phyloP scores from a whole-genome alignment of 2,888 invertebrate genomes.

The Anoplius nigerrimus region DNA sequence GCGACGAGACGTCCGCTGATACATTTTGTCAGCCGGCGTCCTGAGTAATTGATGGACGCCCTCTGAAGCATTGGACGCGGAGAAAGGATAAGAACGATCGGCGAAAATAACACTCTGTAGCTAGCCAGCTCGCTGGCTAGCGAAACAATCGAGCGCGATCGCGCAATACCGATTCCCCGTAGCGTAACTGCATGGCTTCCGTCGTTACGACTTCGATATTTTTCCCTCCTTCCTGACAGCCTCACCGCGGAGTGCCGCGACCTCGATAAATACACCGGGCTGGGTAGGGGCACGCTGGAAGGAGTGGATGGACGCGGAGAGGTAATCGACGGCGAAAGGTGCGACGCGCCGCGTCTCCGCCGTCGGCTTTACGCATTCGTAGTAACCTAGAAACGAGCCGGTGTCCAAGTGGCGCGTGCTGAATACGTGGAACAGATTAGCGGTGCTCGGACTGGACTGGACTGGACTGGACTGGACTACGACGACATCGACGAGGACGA shows the following conservation, averaged over 20 bases:
- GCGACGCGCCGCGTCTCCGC: slow-evolving; percentile 38
- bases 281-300: slow-evolving; percentile 14
- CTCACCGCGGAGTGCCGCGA: slow-evolving; percentile 27
- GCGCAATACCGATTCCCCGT: too few relatives aligned
- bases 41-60: too few relatives aligned
- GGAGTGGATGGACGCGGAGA: slow-evolving; percentile 27
- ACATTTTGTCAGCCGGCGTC: too few relatives aligned
- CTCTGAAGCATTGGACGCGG: too few relatives aligned
- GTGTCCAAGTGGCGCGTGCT: slow-evolving; percentile 49
- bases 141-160: too few relatives aligned
- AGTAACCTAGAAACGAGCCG: slow-evolving; percentile 67
- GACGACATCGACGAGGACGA: slow-evolving; percentile 14
- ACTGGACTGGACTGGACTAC: neutral
- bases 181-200: too few relatives aligned
- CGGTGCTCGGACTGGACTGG: slow-evolving; percentile 21
- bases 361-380: slow-evolving; percentile 57
- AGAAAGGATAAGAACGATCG: too few relatives aligned
- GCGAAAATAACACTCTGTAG: too few relatives aligned
- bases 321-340: slow-evolving; percentile 51
- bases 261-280: slow-evolving; percentile 44
- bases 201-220: too few relatives aligned
- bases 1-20: too few relatives aligned
- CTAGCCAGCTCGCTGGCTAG: too few relatives aligned
- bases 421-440: slow-evolving; percentile 56
- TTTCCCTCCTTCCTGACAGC: slow-evolving; percentile 9